phyloP scores from a whole-genome alignment of 1,140 invertebrate genomes.

The Brachionus rotundiformis region DNA sequence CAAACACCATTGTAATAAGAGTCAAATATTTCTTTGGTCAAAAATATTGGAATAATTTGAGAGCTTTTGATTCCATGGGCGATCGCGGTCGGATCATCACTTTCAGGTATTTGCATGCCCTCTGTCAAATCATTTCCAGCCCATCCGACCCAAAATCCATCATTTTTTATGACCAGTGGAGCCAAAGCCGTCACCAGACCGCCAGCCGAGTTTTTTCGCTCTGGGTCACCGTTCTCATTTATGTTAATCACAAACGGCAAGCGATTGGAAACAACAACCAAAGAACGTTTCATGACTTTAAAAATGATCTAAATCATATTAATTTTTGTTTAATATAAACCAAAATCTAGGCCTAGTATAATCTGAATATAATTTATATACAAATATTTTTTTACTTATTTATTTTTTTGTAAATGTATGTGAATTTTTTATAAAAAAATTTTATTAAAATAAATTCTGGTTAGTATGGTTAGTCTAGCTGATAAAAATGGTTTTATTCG shows the following conservation, averaged over 20 bases:
- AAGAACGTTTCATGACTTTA: slow-evolving; percentile 8
- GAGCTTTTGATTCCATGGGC: slow-evolving; percentile 74
- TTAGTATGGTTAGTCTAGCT: too few species aligned
- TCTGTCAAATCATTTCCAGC: slow-evolving; percentile 72
- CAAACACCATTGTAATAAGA: slow-evolving; percentile 88
- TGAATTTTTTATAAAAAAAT: not conserved
- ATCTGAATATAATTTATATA: too few species aligned
- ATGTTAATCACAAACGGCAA: slow-evolving; percentile 24
- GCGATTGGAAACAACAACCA: slow-evolving; percentile 48
- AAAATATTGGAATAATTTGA: slow-evolving; percentile 77
- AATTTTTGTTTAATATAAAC: not conserved
- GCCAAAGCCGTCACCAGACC: slow-evolving; percentile 85
- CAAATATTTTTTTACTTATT: too few species aligned
- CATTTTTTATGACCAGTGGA: slow-evolving; percentile 79
- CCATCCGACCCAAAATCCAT: slow-evolving; percentile 86
- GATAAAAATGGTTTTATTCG: not conserved
- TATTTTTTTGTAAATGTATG: not conserved
- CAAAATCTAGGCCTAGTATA: not conserved
- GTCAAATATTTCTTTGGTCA: slow-evolving; percentile 75
- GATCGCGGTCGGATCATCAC: slow-evolving; percentile 79
- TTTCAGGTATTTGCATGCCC: slow-evolving; percentile 75
- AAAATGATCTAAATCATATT: not conserved
- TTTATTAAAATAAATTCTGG: not conserved
- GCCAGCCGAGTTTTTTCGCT: slow-evolving; percentile 62
- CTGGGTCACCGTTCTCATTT: slow-evolving; percentile 1